Percentiles rank a stretch among this genome's conserved stretches.
Conservation (phyloP, 2,888 invertebrate species). For the Parnassius mnemosyne region DNA sequence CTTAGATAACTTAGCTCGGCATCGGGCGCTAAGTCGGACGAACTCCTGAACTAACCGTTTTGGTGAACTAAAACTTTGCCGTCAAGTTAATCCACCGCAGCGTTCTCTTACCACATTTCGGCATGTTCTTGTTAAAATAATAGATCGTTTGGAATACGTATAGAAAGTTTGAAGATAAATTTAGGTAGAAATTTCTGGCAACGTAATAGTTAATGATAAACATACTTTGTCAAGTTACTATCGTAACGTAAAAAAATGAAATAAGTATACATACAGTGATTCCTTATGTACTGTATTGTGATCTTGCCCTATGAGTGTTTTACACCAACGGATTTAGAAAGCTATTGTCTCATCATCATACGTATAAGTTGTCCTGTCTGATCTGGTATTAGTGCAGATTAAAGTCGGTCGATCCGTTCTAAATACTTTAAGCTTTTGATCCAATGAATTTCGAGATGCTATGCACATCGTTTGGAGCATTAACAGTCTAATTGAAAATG, state of each 20-base stretch:
- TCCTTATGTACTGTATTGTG: no score
- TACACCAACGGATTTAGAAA: no score
- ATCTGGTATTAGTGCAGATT: no score
- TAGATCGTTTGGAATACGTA: slow-evolving; percentile 25
- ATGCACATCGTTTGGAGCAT: slow-evolving; percentile 9
- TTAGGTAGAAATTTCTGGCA: background rate
- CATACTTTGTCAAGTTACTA: no score
- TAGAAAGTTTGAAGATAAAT: slow-evolving; percentile 13
- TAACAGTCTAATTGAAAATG: slow-evolving; percentile 23
- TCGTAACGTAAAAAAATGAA: no score
- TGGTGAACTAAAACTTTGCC: slow-evolving; percentile 57
- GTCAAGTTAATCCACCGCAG: slow-evolving; percentile 37
- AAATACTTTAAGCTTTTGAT: slow-evolving; percentile 5
- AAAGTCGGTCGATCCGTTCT: no score
- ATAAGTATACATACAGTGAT: background rate
- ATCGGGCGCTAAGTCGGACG: slow-evolving; percentile 71
- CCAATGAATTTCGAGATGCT: background rate
- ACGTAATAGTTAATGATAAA: background rate
- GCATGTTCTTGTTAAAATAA: slow-evolving; percentile 24
- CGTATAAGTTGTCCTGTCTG: no score
- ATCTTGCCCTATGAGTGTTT: no score
- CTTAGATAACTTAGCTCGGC: slow-evolving; percentile 66
- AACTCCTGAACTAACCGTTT: slow-evolving; percentile 65
- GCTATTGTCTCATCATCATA: no score
- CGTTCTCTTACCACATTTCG: slow-evolving; percentile 25